phyloP scores from a whole-genome alignment of 1,140 invertebrate genomes.

The Spodoptera frugiperda region DNA sequence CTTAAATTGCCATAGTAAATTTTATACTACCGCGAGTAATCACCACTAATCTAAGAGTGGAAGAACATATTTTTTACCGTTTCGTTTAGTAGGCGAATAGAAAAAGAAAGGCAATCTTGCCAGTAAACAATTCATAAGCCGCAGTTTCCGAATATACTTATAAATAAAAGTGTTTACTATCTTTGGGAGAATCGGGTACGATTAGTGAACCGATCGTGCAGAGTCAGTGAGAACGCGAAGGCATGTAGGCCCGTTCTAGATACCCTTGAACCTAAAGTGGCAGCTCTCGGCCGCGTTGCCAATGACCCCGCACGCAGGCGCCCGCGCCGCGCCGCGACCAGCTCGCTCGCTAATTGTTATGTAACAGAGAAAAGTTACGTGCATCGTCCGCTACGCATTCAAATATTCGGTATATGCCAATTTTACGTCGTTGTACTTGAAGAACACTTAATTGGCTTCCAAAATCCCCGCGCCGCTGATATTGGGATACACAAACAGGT shows the following conservation, averaged over 20 bases:
- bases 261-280: conserved; percentile 85
- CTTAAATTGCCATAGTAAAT: no score
- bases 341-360: conserved; percentile 81
- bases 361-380: conserved; percentile 76
- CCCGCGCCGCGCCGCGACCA: conserved; percentile 60
- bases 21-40: no score
- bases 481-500: conserved; percentile 82
- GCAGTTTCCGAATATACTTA: conserved; percentile 12
- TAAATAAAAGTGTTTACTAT: not conserved
- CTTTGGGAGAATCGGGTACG: not conserved
- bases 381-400: conserved; percentile 53
- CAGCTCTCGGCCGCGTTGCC: conserved; percentile 81
- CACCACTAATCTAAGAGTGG: no score
- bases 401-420: conserved; percentile 69
- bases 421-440: conserved; percentile 60
- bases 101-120: conserved; percentile 13
- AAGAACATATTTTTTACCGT: conserved; percentile 10
- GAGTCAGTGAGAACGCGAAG: conserved; percentile 5
- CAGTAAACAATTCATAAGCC: not conserved
- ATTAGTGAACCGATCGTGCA: not conserved
- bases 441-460: conserved; percentile 56
- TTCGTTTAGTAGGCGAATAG: not conserved
- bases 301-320: conserved; percentile 77
- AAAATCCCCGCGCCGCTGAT: conserved; percentile 65
- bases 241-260: conserved; percentile 74